Base-by-base conservation (phyloP, 2,797 vertebrate genomes). In the Chaetodon trifasciatus region DNA sequence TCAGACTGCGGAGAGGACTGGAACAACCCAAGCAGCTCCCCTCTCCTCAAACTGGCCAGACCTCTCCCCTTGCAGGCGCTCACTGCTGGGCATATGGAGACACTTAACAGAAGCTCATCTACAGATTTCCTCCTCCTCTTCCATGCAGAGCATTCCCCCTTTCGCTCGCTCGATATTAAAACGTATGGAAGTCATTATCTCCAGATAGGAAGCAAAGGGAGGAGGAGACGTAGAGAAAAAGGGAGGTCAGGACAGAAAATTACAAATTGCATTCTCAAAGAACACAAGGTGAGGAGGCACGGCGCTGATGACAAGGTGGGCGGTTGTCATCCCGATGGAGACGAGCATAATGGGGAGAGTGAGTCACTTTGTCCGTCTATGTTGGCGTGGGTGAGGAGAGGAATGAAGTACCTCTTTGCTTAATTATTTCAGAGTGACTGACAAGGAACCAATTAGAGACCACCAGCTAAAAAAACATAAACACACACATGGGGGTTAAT, bases 101-200 rank as follows among this genome's bases (percentile, higher is more conserved):
- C 91, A 93, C 92, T 95, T 95, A 95, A 92, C 93, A 93, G 94
- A 92, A 96, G 94, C 93, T 94, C 91, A 93, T 94, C 90, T 88
- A 92, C 90, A 95, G 89, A 95, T 94, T 95, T 94, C 92, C 91
- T 88, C 79, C 80, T 79, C 83, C 78, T 78, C 76, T 49, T 90
- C 83, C 69, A 74, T 89, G 88, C 88, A 82, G 74, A 84, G 87
- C 85, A 72, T 86, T 86, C 88, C 78, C 82, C 78, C 81, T 83
- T 87, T 76, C 79, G 63, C 85, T 86, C 47, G 70, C 89, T 93
- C 56, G 16, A 91, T 91, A 94, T 93, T 90, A 88, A 91, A 91
- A 89, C 85, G 89, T 91, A 92, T 95, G 94, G 94, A 88, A 90
- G 78, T 81, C 81, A 89, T 95, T 95, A 94, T 78, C 76, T 80